A percentile compares a stretch with the other conserved stretches of the same genome.
These are phyloP conservation scores for Hemitrygon akajei DNA, from an alignment of 2,797 vertebrate species.

Conservation along the genomic window DNA sequence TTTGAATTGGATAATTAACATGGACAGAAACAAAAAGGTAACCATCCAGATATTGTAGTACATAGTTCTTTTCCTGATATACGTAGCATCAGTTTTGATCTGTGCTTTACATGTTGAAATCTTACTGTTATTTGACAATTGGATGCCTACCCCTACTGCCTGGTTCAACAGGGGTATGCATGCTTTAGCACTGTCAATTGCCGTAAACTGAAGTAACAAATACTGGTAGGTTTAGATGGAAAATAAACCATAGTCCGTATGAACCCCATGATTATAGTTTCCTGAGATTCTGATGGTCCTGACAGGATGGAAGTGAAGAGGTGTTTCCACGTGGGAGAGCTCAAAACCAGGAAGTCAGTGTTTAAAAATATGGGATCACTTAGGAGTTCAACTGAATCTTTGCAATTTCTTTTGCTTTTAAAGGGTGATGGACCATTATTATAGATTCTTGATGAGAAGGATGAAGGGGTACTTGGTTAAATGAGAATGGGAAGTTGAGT, in stretches of 20 bases:
- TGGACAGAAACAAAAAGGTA: background rate
- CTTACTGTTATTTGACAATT: background rate
- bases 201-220: background rate
- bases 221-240: background rate
- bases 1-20: background rate
- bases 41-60: background rate
- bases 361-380: too few species aligned
- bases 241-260: background rate
- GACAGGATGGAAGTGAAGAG: too few species aligned
- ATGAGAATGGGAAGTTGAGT: too few species aligned
- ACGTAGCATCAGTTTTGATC: background rate
- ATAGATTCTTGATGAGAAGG: too few species aligned
- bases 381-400: too few species aligned
- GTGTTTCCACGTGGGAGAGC: too few species aligned
- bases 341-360: too few species aligned
- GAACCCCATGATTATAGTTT: background rate
- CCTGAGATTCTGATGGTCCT: too few species aligned
- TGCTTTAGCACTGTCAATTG: background rate
- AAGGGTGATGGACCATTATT: too few species aligned
- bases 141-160: background rate
- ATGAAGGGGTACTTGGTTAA: too few species aligned
- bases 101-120: background rate
- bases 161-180: background rate
- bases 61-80: background rate
- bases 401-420: too few species aligned